Conservation (phyloP, 2,113 vertebrate species). For the Ceuthmochares aereus region DNA sequence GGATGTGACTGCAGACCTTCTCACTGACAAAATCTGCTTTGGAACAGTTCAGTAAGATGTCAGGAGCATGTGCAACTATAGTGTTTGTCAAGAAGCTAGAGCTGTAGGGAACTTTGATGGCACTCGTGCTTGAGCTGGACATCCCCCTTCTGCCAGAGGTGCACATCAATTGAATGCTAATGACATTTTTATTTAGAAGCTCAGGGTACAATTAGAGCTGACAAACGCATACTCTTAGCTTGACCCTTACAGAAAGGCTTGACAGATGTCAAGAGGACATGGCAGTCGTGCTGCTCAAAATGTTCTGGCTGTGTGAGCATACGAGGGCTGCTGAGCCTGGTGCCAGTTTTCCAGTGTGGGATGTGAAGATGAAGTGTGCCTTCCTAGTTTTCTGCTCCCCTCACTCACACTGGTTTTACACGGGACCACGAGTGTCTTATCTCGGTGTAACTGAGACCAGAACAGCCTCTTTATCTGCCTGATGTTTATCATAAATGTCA, state of each 20-base stretch:
- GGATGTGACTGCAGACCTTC: background rate
- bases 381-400: background rate
- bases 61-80: background rate
- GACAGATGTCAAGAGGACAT: background rate
- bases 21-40: background rate
- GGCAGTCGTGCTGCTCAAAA: background rate
- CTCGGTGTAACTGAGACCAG: background rate
- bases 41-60: background rate
- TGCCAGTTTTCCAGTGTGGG: accelerated
- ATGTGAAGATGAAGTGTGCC: background rate
- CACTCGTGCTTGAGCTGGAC: accelerated
- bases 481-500: slow-evolving; percentile 17
- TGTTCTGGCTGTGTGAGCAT: background rate
- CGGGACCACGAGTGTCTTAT: background rate
- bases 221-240: accelerated
- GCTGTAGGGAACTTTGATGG: background rate
- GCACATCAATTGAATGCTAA: background rate
- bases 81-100: accelerated
- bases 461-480: background rate
- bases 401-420: background rate
- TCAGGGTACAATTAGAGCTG: background rate
- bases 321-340: background rate
- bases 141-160: background rate
- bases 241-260: background rate
- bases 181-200: background rate